phyloP scores from a whole-genome alignment of 2,888 invertebrate genomes.

The Mythimna ferrago region DNA sequence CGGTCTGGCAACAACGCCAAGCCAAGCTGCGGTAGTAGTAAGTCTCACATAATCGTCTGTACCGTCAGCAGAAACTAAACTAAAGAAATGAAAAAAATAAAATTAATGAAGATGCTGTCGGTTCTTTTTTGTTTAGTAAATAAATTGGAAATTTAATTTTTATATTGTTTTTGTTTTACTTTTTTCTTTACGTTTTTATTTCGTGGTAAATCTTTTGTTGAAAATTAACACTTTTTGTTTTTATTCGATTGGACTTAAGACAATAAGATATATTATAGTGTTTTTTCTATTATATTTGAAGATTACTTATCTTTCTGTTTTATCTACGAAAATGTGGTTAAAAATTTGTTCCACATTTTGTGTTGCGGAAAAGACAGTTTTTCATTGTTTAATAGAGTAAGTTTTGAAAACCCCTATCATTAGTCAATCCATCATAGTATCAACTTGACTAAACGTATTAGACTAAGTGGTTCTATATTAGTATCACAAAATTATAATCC shows the following conservation, averaged over 20 bases:
- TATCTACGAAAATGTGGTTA: not conserved
- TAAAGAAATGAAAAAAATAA: not conserved
- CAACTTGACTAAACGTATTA: slow-evolving; percentile 20
- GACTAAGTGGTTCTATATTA: slow-evolving; percentile 37
- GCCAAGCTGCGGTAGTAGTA: slow-evolving; percentile 90
- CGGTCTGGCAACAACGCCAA: slow-evolving; percentile 95
- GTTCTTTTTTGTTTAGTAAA: slow-evolving; percentile 13
- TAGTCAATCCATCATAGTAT: slow-evolving; percentile 1
- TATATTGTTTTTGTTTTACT: slow-evolving; percentile 10
- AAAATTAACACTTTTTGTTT: not conserved
- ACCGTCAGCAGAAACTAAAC: slow-evolving; percentile 61
- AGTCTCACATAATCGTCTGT: slow-evolving; percentile 46
- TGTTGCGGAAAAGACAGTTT: not conserved
- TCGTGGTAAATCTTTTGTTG: not conserved
- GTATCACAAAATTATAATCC: slow-evolving; percentile 24
- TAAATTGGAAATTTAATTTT: slow-evolving; percentile 27
- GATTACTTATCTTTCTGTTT: not conserved
- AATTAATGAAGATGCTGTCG: slow-evolving; percentile 14
- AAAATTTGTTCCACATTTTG: not conserved
- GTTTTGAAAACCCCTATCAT: not conserved
- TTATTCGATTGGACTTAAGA: not conserved
- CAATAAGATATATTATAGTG: slow-evolving; percentile 6
- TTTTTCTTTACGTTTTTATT: slow-evolving; percentile 1
- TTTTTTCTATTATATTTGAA: not conserved
- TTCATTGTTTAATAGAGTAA: not conserved